Conservation (phyloP, 2,113 vertebrate species). For the Hemicordylus capensis region DNA sequence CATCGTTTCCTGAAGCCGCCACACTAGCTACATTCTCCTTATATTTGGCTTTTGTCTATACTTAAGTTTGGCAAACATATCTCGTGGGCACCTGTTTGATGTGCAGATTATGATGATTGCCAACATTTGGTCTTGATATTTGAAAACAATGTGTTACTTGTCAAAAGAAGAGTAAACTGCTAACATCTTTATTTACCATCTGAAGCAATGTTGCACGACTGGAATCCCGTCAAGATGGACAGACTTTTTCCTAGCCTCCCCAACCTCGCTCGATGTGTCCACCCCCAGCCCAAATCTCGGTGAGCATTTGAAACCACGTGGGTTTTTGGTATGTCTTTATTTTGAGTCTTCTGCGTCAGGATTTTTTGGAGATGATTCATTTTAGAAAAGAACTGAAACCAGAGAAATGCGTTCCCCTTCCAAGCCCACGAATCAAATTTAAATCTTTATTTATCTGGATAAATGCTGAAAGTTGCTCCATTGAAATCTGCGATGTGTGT, state of each 20-base stretch:
- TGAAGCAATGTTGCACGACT: constrained; percentile 52
- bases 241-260: constrained; percentile 52
- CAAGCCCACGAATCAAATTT: constrained; percentile 1
- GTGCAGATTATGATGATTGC: constrained; percentile 66
- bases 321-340: neutral
- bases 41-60: constrained; percentile 69
- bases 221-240: constrained; percentile 69
- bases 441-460: neutral
- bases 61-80: constrained; percentile 68
- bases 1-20: constrained; percentile 43
- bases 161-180: constrained; percentile 71
- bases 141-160: constrained; percentile 75
- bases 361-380: constrained; percentile 5
- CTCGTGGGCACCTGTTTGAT: constrained; percentile 71
- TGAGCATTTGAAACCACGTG: constrained; percentile 20
- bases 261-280: neutral
- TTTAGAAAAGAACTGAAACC: neutral
- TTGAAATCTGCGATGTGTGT: neutral
- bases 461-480: neutral
- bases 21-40: constrained; percentile 45
- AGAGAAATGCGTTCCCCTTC: no score
- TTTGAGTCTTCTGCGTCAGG: neutral
- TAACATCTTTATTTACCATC: constrained; percentile 76
- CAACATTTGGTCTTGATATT: constrained; percentile 72
- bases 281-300: neutral